These are phyloP conservation scores for Nannoperca australis DNA, from an alignment of 2,797 vertebrate species.

Conservation along the genomic window DNA sequence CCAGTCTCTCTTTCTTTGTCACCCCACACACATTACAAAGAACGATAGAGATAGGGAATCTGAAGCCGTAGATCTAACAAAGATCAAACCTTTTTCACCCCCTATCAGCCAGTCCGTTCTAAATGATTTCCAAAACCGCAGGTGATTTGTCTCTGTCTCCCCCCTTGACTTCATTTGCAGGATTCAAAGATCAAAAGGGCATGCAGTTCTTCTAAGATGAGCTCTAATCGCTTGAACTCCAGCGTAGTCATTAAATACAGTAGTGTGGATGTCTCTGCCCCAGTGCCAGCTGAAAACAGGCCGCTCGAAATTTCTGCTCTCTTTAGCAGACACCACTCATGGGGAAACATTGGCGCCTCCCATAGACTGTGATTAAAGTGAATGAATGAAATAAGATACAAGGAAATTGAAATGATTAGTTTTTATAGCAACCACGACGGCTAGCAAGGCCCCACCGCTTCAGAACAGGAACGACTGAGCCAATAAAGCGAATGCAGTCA, in stretches of 20 bases:
- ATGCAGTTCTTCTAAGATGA: slow-evolving; percentile 71
- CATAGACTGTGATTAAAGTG: slow-evolving; percentile 83
- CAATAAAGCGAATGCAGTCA: slow-evolving; percentile 73
- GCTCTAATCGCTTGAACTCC: slow-evolving; percentile 75
- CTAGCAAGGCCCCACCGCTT: slow-evolving; percentile 59
- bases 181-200: slow-evolving; percentile 77
- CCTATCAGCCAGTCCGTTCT: slow-evolving; percentile 71
- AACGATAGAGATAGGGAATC: slow-evolving; percentile 45
- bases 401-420: slow-evolving; percentile 85
- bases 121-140: slow-evolving; percentile 79
- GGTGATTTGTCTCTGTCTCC: slow-evolving; percentile 77
- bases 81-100: slow-evolving; percentile 81
- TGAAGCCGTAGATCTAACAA: slow-evolving; percentile 42
- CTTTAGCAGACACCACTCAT: slow-evolving; percentile 76
- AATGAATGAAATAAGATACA: slow-evolving; percentile 85
- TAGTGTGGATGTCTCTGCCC: slow-evolving; percentile 72
- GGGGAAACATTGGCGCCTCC: slow-evolving; percentile 80
- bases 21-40: slow-evolving; percentile 40
- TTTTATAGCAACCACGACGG: slow-evolving; percentile 81
- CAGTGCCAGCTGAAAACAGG: slow-evolving; percentile 63
- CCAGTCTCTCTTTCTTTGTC: slow-evolving; percentile 20
- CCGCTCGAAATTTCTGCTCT: slow-evolving; percentile 67
- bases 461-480: slow-evolving; percentile 67
- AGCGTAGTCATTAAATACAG: slow-evolving; percentile 72
- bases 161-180: slow-evolving; percentile 75